Conservation (phyloP, 2,113 vertebrate genomes). For the Sander lucioperca region DNA sequence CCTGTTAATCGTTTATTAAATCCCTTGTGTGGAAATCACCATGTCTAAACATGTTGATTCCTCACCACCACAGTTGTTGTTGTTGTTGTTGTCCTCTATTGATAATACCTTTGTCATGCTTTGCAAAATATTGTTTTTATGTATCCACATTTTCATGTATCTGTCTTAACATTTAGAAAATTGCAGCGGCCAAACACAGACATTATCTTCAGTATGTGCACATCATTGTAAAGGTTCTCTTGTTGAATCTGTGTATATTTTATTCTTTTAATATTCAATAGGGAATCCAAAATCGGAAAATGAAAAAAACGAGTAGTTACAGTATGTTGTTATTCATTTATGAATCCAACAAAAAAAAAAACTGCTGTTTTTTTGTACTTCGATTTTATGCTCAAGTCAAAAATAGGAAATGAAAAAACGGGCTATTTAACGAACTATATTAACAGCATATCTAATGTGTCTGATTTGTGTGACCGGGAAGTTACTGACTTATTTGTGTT, state of each 20-base stretch:
- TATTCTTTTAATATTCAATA: too few species aligned
- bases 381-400: too few species aligned
- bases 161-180: slow-evolving; percentile 9
- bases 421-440: too few species aligned
- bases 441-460: not conserved
- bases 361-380: too few species aligned
- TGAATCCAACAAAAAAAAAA: too few species aligned
- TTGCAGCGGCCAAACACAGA: slow-evolving; percentile 61
- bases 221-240: slow-evolving; percentile 29
- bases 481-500: not conserved
- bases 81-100: slow-evolving; percentile 29
- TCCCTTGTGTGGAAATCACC: not conserved
- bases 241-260: not conserved
- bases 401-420: too few species aligned
- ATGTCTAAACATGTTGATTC: slow-evolving; percentile 18
- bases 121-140: not conserved
- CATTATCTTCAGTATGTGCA: slow-evolving; percentile 63
- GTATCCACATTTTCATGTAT: not conserved
- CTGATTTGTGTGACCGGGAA: not conserved
- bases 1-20: slow-evolving; percentile 20
- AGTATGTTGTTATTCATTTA: too few species aligned
- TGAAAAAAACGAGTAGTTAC: too few species aligned
- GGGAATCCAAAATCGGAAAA: too few species aligned
- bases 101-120: not conserved
- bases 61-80: slow-evolving; percentile 40